Percentiles rank a stretch among this genome's conserved stretches.
Evolutionary conservation across 2,113 vertebrate genomes (phyloP).

Genomic region (Planiliza haematocheilus): DNA sequence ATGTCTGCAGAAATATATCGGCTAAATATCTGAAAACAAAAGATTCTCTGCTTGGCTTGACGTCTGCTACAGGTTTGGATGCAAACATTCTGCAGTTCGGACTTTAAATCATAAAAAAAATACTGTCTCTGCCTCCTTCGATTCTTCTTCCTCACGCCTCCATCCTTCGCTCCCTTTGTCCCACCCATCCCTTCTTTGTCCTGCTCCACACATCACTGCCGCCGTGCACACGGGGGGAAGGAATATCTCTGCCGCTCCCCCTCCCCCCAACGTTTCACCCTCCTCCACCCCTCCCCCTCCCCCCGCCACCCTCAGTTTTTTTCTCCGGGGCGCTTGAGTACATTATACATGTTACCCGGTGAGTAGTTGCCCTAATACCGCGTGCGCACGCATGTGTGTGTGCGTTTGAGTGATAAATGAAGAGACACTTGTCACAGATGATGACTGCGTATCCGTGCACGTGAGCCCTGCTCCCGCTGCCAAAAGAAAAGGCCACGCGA

Average conservation of each 20-base stretch:
- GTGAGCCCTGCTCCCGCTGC: constrained; percentile 45
- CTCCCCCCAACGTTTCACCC: constrained; percentile 42
- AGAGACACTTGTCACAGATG: constrained; percentile 56
- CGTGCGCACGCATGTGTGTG: constrained; percentile 31
- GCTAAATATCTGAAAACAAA: no score
- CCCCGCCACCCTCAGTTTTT: constrained; percentile 18
- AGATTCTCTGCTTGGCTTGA: no score
- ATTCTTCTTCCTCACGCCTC: constrained; percentile 27
- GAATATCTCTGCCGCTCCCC: constrained; percentile 49
- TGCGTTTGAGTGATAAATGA: constrained; percentile 63
- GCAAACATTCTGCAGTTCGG: background rate
- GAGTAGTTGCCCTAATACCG: constrained; percentile 28
- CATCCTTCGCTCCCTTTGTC: constrained; percentile 59
- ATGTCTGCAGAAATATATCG: no score
- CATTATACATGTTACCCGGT: constrained; percentile 40
- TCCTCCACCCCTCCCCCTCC: background rate
- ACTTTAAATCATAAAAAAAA: no score
- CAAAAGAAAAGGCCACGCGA: constrained; percentile 70
- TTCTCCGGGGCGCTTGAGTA: constrained; percentile 51
- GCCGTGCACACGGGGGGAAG: constrained; percentile 51
- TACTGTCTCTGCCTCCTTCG: constrained; percentile 4
- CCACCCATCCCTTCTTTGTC: constrained; percentile 74
- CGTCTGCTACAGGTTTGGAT: no score
- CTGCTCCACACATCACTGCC: constrained; percentile 67
- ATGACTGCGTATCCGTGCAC: constrained; percentile 56